These are phyloP conservation scores for Allophyes oxyacanthae DNA, from an alignment of 2,888 invertebrate genomes.

Conservation along the genomic window DNA sequence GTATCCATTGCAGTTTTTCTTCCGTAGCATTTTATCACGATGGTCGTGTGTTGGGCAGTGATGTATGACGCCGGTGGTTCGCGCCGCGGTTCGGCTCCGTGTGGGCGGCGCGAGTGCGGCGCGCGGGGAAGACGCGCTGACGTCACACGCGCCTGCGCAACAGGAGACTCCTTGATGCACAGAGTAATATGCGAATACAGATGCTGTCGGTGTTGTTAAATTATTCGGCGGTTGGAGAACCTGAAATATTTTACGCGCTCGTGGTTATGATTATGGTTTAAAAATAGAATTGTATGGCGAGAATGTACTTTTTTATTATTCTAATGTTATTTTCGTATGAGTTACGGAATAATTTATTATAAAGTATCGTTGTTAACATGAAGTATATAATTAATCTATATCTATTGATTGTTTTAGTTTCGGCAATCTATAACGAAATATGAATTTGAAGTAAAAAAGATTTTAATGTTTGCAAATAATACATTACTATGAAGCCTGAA, in stretches of 20 bases:
- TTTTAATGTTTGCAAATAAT: background rate
- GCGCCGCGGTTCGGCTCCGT: conserved; percentile 57
- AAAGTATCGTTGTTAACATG: background rate
- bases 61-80: conserved; percentile 60
- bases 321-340: background rate
- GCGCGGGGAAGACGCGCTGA: conserved; percentile 73
- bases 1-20: conserved; percentile 34
- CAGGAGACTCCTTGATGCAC: conserved; percentile 70
- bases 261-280: conserved; percentile 26
- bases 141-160: conserved; percentile 85
- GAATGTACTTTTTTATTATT: conserved; percentile 8
- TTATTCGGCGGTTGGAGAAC: conserved; percentile 30
- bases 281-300: conserved; percentile 27
- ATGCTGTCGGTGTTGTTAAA: conserved; percentile 49
- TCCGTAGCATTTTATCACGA: conserved; percentile 41
- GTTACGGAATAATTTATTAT: background rate
- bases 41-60: conserved; percentile 44
- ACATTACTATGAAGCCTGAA: background rate
- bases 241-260: conserved; percentile 34
- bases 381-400: background rate
- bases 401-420: background rate
- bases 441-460: too few relatives aligned
- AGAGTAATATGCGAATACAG: conserved; percentile 68
- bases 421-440: background rate
- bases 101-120: conserved; percentile 56